A percentile compares a stretch with the other conserved stretches of the same genome.
These are phyloP conservation scores for Neogale vison DNA, from an alignment of 2,113 vertebrate species.

Conservation along the genomic window DNA sequence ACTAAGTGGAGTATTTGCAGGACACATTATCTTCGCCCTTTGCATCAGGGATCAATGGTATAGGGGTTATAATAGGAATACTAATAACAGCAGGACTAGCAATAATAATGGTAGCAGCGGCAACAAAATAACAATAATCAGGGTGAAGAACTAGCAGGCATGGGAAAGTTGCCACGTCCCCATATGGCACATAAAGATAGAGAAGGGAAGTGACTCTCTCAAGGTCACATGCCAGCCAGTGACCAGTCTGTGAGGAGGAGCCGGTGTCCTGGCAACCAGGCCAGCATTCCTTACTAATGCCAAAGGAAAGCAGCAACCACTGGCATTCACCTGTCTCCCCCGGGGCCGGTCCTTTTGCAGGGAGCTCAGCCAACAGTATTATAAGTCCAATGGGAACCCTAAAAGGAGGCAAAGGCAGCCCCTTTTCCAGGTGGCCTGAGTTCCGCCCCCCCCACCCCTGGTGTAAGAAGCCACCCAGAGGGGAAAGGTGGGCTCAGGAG, in stretches of 20 bases:
- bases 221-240: neutral
- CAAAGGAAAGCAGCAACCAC: neutral
- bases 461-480: neutral
- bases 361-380: neutral
- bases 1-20: rapidly evolving
- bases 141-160: neutral
- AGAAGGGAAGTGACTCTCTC: neutral
- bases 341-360: rapidly evolving
- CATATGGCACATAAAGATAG: neutral
- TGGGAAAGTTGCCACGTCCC: neutral
- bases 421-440: neutral
- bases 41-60: neutral
- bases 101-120: no score
- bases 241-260: neutral
- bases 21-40: neutral
- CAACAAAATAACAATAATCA: no score
- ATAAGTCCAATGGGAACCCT: no score
- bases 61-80: neutral
- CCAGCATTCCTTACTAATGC: neutral
- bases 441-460: rapidly evolving
- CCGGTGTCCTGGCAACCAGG: neutral
- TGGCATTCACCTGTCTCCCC: neutral
- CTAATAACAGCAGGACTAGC: no score
- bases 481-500: neutral
- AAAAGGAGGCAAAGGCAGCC: neutral